Base-by-base conservation (phyloP, 2,797 vertebrate genomes). In the Leptodactylus fallax region DNA sequence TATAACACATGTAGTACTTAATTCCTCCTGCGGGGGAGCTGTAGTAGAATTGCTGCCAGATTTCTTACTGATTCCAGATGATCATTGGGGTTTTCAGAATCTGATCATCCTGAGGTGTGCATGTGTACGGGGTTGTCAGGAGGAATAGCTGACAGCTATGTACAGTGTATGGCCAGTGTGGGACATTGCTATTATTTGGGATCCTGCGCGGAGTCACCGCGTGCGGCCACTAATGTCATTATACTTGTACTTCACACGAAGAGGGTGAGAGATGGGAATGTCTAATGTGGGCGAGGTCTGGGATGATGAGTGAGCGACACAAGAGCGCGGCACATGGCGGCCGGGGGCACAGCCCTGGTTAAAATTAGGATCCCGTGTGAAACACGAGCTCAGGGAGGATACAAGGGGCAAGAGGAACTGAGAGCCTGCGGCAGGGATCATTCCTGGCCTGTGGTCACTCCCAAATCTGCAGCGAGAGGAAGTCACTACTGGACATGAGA, bases 311-410 rank as follows among this genome's bases (percentile, higher is more conserved):
- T 21, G 53, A 72, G n/a, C 13, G n/a, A 16, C 13, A 72, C 8
- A 14, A 49, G 17, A 61, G 58, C 0, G 67, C 6, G 1, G 65
- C 17, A 72, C n/a, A 71, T 36, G 21, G 7, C 12, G 45, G 51
- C 25, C 25, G 45, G 25, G 81, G 51, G 6, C 36, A 61, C 3
- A 21, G 55, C 27, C 14, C 16, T 16, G 67, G 81, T 1, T 74
- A 84, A 74, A 60, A 74, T 84, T 84, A 84, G 69, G 69, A 53
- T 45, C 25, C 12, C 27, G 17, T 84, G 9, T 72, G 53, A 84
- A 74, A 45, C 27, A 21, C 19, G 13, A 72, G 65, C 19, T n/a
- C 3, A n/a, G 27, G 47, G 19, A 13, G 49, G 36, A 81, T 51
- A 51, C 11, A 17, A n/a, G n/a, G n/a, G n/a, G 36, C 36, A 4